A percentile compares a stretch with the other conserved stretches of the same genome.
Conservation (phyloP, 1,140 invertebrate genomes). For the Melitaea cinxia region DNA sequence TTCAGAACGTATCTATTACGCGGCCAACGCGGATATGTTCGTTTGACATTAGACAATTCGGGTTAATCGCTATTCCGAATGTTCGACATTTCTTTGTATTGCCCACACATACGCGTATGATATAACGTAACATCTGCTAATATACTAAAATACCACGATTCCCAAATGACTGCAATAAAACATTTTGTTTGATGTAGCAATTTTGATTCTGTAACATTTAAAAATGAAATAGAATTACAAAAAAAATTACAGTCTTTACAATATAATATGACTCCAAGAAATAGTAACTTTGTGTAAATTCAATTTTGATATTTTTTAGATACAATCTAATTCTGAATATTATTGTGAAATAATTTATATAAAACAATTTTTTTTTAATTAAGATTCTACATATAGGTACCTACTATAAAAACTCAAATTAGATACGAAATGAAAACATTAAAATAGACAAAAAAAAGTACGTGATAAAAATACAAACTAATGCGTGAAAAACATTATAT, state of each 20-base stretch:
- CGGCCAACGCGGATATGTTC: constrained; percentile 43
- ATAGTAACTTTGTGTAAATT: no score
- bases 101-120: constrained; percentile 16
- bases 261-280: no score
- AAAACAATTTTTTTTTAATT: no score
- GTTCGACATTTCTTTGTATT: constrained; percentile 24
- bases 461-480: no score
- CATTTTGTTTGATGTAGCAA: not conserved
- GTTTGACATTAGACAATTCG: constrained; percentile 47
- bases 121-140: constrained; percentile 5
- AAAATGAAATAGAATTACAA: not conserved
- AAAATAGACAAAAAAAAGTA: no score
- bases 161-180: not conserved
- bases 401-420: no score
- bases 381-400: no score
- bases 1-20: constrained; percentile 2
- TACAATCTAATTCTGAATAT: no score
- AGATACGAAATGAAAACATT: no score
- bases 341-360: no score
- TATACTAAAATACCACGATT: not conserved
- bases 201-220: not conserved
- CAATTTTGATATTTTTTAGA: no score
- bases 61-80: constrained; percentile 41
- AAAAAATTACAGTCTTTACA: not conserved
- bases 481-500: no score